Evolutionary conservation across 2,797 vertebrate species (phyloP).

Genomic region (Schizothorax lantsangensis): DNA sequence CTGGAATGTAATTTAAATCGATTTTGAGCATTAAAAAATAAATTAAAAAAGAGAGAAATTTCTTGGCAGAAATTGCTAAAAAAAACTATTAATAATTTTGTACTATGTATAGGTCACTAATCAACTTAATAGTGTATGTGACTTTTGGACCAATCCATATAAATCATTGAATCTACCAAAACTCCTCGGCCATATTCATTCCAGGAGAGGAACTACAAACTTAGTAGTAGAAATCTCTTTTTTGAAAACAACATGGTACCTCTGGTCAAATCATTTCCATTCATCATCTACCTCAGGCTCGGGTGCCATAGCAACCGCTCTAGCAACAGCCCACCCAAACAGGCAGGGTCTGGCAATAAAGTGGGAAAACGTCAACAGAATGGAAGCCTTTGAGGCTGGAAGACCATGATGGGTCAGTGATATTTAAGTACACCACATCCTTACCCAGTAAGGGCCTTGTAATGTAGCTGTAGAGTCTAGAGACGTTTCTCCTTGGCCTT

Average conservation of each 20-base stretch:
- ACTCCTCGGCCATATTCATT: neutral
- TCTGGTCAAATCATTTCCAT: conserved; percentile 55
- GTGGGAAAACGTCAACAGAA: conserved; percentile 58
- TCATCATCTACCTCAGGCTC: conserved; percentile 52
- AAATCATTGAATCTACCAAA: neutral
- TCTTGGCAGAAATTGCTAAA: neutral
- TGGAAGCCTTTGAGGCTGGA: conserved; percentile 54
- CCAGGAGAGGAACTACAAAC: conserved; percentile 23
- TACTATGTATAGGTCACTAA: neutral
- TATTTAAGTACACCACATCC: conserved; percentile 57
- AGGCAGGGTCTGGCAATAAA: conserved; percentile 54
- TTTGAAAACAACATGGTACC: conserved; percentile 40
- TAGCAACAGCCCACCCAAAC: conserved; percentile 63
- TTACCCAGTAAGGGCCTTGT: conserved; percentile 46
- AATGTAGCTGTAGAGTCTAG: conserved; percentile 25
- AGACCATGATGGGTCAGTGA: conserved; percentile 50
- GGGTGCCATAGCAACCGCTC: conserved; percentile 52
- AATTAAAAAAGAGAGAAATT: neutral
- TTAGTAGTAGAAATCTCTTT: conserved; percentile 43
- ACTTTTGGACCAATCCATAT: neutral
- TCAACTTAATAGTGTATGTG: neutral
- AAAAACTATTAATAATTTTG: neutral
- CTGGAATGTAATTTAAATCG: neutral
- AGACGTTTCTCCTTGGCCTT: conserved; percentile 31
- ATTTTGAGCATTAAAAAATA: neutral